A percentile compares a stretch with the other conserved stretches of the same genome.
phyloP scores from a whole-genome alignment of 2,113 vertebrate species.

The Fulmarus glacialis region DNA sequence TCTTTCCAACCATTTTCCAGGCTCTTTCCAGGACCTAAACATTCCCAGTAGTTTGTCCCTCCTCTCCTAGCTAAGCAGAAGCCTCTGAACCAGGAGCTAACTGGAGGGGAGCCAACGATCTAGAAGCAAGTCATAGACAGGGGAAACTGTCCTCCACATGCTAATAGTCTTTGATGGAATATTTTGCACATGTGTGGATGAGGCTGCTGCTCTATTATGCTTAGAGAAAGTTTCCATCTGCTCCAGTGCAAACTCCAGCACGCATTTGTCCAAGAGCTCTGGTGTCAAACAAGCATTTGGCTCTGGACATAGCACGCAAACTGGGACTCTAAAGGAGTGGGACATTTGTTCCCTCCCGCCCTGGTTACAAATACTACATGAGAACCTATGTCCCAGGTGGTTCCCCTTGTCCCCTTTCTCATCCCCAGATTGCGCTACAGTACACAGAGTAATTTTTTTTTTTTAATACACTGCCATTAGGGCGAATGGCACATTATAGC shows the following conservation, averaged over 20 bases:
- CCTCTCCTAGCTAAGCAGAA: neutral
- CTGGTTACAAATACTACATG: neutral
- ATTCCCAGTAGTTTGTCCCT: neutral
- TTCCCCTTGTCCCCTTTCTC: neutral
- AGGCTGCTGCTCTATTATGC: neutral
- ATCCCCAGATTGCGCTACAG: neutral
- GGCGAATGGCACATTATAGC: neutral
- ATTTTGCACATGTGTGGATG: neutral
- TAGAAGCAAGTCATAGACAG: neutral
- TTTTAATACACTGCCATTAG: constrained; percentile 32
- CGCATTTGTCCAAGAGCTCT: neutral
- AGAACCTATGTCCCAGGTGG: neutral
- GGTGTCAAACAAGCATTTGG: neutral
- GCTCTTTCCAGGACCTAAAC: neutral
- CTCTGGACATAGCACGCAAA: neutral
- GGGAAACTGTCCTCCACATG: neutral
- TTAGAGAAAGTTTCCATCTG: constrained; percentile 16
- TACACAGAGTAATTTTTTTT: neutral
- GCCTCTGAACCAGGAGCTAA: neutral
- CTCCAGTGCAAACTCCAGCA: neutral
- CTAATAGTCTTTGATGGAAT: neutral
- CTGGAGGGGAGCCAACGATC: neutral
- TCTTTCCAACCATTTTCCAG: neutral
- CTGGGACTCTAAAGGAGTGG: neutral
- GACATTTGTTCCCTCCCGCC: neutral